Conservation (phyloP, 2,888 invertebrate species). For the Leptogaster cylindrica region DNA sequence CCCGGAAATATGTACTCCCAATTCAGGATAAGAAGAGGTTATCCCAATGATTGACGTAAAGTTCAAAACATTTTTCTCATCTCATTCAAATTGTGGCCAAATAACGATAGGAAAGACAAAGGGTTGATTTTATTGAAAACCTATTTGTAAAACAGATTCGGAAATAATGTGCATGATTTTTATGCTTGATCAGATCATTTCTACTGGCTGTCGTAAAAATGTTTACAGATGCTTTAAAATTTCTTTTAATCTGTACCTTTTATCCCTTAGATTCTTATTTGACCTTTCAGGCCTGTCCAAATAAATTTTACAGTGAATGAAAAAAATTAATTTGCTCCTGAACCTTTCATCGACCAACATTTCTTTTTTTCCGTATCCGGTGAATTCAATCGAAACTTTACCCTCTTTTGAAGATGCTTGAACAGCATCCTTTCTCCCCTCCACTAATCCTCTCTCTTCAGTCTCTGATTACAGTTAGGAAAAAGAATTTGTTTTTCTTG, state of each 20-base stretch:
- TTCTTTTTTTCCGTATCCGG: not conserved
- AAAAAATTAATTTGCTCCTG: not conserved
- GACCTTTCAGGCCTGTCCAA: not conserved
- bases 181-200: not conserved
- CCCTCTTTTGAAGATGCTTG: not conserved
- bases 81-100: too few species aligned
- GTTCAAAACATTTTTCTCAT: too few species aligned
- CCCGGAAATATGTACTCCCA: too few species aligned
- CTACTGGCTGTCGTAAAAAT: not conserved
- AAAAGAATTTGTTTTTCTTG: not conserved
- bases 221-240: constrained; percentile 4
- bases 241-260: constrained; percentile 11
- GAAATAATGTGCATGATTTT: not conserved
- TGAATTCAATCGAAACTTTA: not conserved
- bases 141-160: constrained; percentile 2
- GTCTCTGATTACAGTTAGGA: not conserved
- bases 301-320: not conserved
- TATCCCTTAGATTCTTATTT: not conserved
- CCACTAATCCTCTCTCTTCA: not conserved
- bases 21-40: too few species aligned
- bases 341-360: not conserved
- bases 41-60: too few species aligned
- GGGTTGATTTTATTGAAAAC: not conserved
- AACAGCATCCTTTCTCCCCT: too few species aligned
- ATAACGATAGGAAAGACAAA: too few species aligned